phyloP scores from a whole-genome alignment of 2,888 invertebrate genomes.

The Cephus pygmeus region DNA sequence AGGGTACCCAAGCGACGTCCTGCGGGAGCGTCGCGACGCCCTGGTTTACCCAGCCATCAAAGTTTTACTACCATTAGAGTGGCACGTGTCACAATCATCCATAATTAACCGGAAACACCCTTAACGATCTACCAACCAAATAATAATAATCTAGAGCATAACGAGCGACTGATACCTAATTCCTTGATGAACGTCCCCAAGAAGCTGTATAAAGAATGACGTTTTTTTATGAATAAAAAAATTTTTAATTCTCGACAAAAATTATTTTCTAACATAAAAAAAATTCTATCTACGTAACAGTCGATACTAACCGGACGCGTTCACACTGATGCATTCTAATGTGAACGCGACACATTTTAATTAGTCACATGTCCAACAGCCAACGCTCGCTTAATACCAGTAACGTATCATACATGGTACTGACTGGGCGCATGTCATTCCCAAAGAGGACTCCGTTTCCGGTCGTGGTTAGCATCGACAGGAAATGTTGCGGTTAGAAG shows the following conservation, averaged over 20 bases:
- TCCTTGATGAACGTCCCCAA: neutral
- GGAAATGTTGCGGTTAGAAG: slow-evolving; percentile 44
- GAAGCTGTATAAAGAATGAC: neutral
- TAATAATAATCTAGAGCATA: neutral
- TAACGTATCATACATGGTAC: neutral
- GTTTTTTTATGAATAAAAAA: neutral
- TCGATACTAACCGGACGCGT: neutral
- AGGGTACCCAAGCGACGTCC: neutral
- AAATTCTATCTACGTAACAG: neutral
- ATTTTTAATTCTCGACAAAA: neutral
- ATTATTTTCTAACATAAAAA: neutral
- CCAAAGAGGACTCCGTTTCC: neutral
- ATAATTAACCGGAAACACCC: neutral
- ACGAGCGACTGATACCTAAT: neutral
- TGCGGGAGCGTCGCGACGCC: neutral
- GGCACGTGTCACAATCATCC: neutral
- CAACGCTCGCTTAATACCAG: neutral
- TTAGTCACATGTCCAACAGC: neutral
- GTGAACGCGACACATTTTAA: neutral
- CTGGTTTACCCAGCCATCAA: neutral
- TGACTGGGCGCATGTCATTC: neutral
- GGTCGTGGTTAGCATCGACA: slow-evolving; percentile 29
- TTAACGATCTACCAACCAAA: neutral
- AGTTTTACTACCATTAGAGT: neutral
- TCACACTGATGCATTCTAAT: neutral